A percentile compares a stretch with the other conserved stretches of the same genome.
Conservation (phyloP, 2,888 invertebrate genomes). For the Panorpa germanica region DNA sequence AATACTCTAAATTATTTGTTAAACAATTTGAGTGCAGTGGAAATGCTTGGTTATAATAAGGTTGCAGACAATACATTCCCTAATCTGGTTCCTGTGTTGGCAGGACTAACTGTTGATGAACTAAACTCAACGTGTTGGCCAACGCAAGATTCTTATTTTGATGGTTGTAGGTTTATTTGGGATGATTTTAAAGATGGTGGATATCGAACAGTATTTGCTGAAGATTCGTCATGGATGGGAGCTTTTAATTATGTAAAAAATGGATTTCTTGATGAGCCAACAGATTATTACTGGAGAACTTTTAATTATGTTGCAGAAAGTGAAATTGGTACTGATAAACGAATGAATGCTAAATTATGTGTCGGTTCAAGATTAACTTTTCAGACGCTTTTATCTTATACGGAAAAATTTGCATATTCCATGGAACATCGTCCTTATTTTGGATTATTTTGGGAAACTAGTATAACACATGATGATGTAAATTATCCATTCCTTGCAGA, state of each 20-base stretch:
- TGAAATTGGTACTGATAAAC: conserved; percentile 38
- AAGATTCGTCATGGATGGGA: conserved; percentile 62
- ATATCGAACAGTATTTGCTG: conserved; percentile 62
- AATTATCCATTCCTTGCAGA: conserved; percentile 65
- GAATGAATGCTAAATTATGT: conserved; percentile 47
- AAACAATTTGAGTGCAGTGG: conserved; percentile 40
- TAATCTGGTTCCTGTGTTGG: conserved; percentile 64
- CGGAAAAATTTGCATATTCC: conserved; percentile 37
- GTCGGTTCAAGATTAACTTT: conserved; percentile 49
- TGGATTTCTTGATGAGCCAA: conserved; percentile 63
- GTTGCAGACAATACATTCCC: conserved; percentile 90
- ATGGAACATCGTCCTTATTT: conserved; percentile 46
- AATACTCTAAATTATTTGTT: conserved; percentile 38
- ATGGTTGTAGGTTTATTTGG: conserved; percentile 73
- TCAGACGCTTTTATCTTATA: conserved; percentile 51
- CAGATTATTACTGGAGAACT: conserved; percentile 69
- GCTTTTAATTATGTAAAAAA: conserved; percentile 62
- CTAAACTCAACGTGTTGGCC: conserved; percentile 44
- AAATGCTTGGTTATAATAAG: conserved; percentile 79
- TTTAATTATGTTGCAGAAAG: conserved; percentile 49
- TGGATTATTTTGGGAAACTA: conserved; percentile 69
- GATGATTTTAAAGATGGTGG: conserved; percentile 51
- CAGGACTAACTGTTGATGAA: conserved; percentile 48
- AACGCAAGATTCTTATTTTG: conserved; percentile 35
- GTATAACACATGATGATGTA: conserved; percentile 68